Evolutionary conservation across 2,797 vertebrate genomes (phyloP).

Genomic region (Mycteria americana): DNA sequence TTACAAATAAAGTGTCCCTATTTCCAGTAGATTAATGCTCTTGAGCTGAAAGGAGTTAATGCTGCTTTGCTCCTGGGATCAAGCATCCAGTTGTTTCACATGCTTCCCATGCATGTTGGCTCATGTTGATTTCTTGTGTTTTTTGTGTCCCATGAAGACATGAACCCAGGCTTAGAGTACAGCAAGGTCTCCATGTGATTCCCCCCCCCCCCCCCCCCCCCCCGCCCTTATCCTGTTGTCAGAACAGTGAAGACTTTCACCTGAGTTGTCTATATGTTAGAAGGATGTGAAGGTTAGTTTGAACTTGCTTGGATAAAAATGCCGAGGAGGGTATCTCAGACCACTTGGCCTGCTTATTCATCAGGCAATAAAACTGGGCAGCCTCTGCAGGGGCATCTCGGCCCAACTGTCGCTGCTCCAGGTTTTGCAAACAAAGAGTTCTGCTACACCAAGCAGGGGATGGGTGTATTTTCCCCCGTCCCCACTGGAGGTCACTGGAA

Average conservation of each 20-base stretch:
- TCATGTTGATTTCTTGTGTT: background rate
- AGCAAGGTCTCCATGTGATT: background rate
- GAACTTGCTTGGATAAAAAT: fast-evolving
- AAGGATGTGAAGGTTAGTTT: background rate
- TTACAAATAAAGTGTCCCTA: background rate
- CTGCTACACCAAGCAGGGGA: background rate
- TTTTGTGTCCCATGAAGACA: background rate
- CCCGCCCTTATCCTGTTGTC: fast-evolving
- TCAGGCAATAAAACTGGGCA: fast-evolving
- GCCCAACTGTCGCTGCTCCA: background rate
- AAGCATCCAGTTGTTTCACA: background rate
- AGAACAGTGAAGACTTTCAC: background rate
- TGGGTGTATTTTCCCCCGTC: slow-evolving; percentile 14
- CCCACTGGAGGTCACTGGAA: slow-evolving; percentile 76
- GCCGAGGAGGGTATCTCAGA: fast-evolving
- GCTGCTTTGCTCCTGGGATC: background rate
- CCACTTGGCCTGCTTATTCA: fast-evolving
- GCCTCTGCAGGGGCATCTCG: background rate
- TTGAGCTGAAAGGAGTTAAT: background rate
- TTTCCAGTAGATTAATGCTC: background rate
- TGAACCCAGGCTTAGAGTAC: background rate
- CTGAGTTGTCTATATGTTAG: fast-evolving
- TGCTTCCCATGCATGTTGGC: background rate
- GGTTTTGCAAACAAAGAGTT: background rate
- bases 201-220: too few relatives aligned